Base-by-base conservation (phyloP, 2,797 vertebrate species). In the Nyctalus aviator region DNA sequence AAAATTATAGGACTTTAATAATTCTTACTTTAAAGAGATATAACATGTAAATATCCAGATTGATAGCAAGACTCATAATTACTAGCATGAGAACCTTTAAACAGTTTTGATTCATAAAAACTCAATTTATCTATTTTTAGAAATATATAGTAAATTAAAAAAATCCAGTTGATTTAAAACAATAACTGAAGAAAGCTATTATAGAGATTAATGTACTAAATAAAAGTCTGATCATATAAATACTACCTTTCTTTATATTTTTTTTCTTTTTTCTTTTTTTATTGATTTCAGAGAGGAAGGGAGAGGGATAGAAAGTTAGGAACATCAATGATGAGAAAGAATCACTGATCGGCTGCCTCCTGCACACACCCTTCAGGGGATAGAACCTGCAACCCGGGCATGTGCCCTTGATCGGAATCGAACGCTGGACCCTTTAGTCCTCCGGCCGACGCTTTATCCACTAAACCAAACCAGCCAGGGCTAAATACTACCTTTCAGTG, bases 71-170 rank as follows among this genome's bases (percentile, higher is more conserved):
- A 79, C 41, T 76, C 90, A 83, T 18, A 82, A 59, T 71, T 88
- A 53, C 50, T 6, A 88, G 37, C 85, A 82, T 37, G 32, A 95
- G 35, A 83, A 48, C 15, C 53, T 88, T 91, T 86, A 76, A 75
- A 88, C 17, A 73, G 83, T 59, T 68, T 88, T 92, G 73, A 90
- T 64, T 86, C 30, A 92, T 21, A 93, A 94, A 93, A 91, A 78
- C 50, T 7, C 21, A 73, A 91, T 23, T 84, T 88, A 83, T 15
- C 76, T 71, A 86, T 86, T 81, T 93, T 88, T 44, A 68, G 27
- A 76, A 87, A 93, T 72, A 92, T 17, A 93, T 6, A 84, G 55
- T 59, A 90, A 93, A 69, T 44, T 41, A 1, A 41, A 73, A 76
- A 88, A 37, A 88, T 62, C 37, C 7, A 85, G 25, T 55, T 81